phyloP scores from a whole-genome alignment of 2,113 vertebrate genomes.

The Hemibagrus wyckioides region DNA sequence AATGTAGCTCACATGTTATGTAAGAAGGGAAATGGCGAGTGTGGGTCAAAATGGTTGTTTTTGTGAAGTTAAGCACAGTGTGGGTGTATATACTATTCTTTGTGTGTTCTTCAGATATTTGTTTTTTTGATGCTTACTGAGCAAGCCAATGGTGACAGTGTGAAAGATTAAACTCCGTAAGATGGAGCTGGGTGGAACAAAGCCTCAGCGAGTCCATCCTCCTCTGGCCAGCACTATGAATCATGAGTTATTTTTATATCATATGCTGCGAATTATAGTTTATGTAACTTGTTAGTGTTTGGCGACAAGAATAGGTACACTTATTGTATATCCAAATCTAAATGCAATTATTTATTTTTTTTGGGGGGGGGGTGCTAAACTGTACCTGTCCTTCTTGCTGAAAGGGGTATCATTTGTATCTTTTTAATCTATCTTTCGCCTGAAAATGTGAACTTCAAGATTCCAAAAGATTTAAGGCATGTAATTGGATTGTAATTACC shows the following conservation, averaged over 20 bases:
- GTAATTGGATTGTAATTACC: background rate
- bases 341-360: background rate
- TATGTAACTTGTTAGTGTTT: constrained; percentile 15
- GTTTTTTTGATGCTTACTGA: background rate
- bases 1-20: background rate
- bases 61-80: background rate
- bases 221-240: constrained; percentile 5
- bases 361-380: background rate
- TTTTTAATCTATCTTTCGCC: background rate
- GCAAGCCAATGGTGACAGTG: background rate
- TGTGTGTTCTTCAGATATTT: background rate
- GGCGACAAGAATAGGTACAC: background rate
- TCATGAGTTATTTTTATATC: constrained; percentile 5
- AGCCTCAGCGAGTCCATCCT: background rate
- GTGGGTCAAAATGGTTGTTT: background rate
- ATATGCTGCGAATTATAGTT: constrained; percentile 2
- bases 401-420: background rate
- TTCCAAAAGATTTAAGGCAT: background rate
- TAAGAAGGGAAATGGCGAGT: background rate
- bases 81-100: background rate
- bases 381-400: background rate
- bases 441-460: no score
- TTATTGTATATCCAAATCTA: background rate
- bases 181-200: background rate
- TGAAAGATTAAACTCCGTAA: background rate